Conservation (phyloP, 2,888 invertebrate species). For the Tanytarsus gracilentus region DNA sequence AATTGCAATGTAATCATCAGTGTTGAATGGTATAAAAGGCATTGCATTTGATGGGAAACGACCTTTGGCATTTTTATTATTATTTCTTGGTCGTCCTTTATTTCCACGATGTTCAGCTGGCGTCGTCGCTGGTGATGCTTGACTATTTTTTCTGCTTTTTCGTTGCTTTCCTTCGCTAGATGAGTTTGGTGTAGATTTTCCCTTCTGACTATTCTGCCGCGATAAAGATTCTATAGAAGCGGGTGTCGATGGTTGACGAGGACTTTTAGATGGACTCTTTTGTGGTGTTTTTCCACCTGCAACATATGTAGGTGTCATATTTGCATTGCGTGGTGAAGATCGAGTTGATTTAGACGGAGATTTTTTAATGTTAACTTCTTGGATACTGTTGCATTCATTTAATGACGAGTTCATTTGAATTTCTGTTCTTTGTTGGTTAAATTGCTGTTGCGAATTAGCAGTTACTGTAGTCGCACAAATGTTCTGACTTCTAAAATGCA, state of each 20-base stretch:
- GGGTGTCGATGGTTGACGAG: conserved; percentile 31
- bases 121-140: conserved; percentile 40
- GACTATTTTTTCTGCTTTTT: conserved; percentile 35
- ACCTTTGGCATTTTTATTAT: conserved; percentile 28
- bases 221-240: conserved; percentile 15
- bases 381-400: background rate
- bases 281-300: conserved; percentile 22
- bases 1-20: conserved; percentile 56
- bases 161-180: conserved; percentile 17
- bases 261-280: conserved; percentile 34
- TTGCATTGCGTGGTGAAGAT: conserved; percentile 47
- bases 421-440: background rate
- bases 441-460: conserved; percentile 30
- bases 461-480: background rate
- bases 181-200: conserved; percentile 14
- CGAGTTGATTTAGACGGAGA: conserved; percentile 50
- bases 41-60: conserved; percentile 15
- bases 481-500: conserved; percentile 17
- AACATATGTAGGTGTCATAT: conserved; percentile 26
- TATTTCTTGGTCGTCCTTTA: conserved; percentile 42
- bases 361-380: background rate
- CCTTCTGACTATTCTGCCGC: conserved; percentile 21
- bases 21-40: conserved; percentile 37
- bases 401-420: no score
- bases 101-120: conserved; percentile 39